Evolutionary conservation across 2,888 invertebrate genomes (phyloP), one percentile per base, ranked within the genome.

Genomic region (Callyntrura sp.): DNA sequence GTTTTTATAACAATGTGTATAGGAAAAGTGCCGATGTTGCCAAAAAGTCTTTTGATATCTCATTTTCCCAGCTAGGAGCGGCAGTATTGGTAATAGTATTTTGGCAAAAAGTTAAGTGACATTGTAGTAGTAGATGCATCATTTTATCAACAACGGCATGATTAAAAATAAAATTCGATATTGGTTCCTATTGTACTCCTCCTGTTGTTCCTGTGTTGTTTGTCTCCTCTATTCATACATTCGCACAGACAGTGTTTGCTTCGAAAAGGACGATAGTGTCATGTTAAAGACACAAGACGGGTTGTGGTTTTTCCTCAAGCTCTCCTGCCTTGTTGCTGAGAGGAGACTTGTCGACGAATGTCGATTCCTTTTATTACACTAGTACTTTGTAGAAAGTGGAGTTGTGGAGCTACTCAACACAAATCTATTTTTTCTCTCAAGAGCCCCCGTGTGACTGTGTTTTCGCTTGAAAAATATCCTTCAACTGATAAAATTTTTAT

Each of bases 31-130:
- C 76, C 60, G 76, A 76, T 85, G 85, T 76, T 85, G 85, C 73
- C 85, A 85, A 85, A 60, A 76, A 68, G 76, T 76, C 85, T 73
- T 85, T 85, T 76, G 76, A 85, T 76, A 85, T 85, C 76, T 85
- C 85, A 85, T 85, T 85, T 85, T 85, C 45, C 57, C 62, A 79
- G 57, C 25, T 79, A 79, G n/a, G 28, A 57, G 14, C 28, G 62
- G 62, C 62, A 28, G 62, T 12, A 62, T 12, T 62, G 3, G 17
- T 28, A 62, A 25, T 28, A 62, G 62, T 14, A 28, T 28, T 45
- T 73, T 20, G 70, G 43, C 70, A 45, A 17, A 73, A 14, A 17
- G 45, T 68, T 35, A 43, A 68, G 28, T 68, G 70, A 45, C 45
- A 73, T 73, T 73, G 62, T 11, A 62, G 62, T 11, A 62, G 28